Percentiles rank a stretch among this genome's conserved stretches.
Conservation (phyloP, 1,140 invertebrate genomes). For the Antheraea pernyi region DNA sequence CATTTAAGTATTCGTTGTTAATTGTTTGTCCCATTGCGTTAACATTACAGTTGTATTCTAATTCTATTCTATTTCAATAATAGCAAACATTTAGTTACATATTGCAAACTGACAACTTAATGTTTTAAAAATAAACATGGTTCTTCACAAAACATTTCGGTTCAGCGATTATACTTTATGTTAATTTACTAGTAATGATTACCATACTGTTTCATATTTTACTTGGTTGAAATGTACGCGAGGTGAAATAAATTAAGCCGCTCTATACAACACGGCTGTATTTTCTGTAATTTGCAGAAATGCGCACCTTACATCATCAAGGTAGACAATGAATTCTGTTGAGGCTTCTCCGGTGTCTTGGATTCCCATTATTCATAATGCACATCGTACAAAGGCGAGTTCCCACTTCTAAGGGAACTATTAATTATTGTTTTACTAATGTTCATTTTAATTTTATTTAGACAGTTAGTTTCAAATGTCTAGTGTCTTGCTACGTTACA, state of each 20-base stretch:
- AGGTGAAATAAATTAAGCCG: slow-evolving; percentile 12
- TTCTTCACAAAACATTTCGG: no score
- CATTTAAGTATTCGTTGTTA: no score
- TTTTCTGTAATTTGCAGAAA: slow-evolving; percentile 11
- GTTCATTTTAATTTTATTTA: no score
- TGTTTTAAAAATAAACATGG: no score
- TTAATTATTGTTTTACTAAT: background rate
- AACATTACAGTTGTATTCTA: no score
- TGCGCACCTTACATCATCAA: slow-evolving; percentile 5
- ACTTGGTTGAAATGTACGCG: background rate
- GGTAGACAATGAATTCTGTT: background rate
- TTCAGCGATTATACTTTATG: no score
- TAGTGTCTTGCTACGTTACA: background rate
- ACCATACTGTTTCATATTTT: slow-evolving; percentile 3
- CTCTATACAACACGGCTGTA: slow-evolving; percentile 7
- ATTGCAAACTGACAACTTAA: no score
- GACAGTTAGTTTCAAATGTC: background rate
- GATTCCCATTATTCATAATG: background rate
- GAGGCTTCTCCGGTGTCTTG: background rate
- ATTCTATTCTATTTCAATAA: no score
- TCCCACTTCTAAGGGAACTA: background rate
- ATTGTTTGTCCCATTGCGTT: no score
- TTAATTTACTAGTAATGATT: background rate
- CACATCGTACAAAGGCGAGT: background rate
- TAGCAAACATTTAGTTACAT: no score